phyloP scores from a whole-genome alignment of 2,797 vertebrate genomes.

The Sebastes diaconus region DNA sequence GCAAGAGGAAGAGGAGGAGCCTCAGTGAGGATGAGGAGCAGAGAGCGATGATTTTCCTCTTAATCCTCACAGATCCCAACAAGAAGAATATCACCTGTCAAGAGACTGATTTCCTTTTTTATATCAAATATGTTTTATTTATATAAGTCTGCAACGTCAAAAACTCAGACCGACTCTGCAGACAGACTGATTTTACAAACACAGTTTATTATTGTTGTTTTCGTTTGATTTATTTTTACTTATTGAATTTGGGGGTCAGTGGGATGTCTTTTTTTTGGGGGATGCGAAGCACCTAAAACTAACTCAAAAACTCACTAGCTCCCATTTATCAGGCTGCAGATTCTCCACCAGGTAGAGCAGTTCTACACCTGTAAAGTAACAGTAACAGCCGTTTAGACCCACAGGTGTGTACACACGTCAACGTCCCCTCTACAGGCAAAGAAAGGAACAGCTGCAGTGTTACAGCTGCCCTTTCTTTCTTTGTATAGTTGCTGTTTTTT shows the following conservation, averaged over 20 bases:
- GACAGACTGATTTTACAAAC: neutral
- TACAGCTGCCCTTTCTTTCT: neutral
- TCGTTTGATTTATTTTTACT: neutral
- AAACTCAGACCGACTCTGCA: neutral
- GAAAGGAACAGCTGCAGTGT: neutral
- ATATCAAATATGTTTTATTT: constrained; percentile 14
- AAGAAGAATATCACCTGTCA: neutral
- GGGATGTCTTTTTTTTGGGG: neutral
- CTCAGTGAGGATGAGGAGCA: constrained; percentile 21
- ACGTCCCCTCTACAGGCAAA: neutral
- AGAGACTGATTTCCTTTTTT: constrained; percentile 15
- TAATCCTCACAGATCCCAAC: neutral
- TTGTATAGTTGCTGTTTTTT: neutral
- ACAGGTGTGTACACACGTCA: neutral
- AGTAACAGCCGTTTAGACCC: neutral
- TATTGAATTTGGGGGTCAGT: neutral
- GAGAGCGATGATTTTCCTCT: neutral
- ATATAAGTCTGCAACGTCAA: neutral
- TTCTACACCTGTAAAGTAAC: neutral
- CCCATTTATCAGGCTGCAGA: neutral
- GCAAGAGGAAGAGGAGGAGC: constrained; percentile 31
- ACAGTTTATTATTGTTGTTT: neutral
- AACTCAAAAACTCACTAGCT: neutral
- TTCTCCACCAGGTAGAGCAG: neutral
- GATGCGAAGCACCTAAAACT: constrained; percentile 7